Base-by-base conservation (phyloP, 2,888 invertebrate genomes). In the Norana najaformis region DNA sequence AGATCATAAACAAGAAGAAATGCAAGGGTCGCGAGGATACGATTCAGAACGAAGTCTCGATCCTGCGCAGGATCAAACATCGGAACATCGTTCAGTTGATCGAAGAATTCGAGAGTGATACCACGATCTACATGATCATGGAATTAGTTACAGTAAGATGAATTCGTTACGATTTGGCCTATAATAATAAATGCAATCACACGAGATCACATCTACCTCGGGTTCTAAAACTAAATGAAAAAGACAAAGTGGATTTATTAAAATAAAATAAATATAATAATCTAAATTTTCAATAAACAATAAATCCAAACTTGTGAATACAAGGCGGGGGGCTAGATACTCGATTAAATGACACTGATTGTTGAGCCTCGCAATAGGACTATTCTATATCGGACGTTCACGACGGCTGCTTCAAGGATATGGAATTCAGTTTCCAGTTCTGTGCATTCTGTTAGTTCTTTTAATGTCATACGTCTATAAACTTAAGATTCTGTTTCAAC, bases 1-100 rank as follows among this genome's bases (percentile, higher is more conserved):
- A 99, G 96, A 97, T 99, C 91, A 98, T 99, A 93, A 98, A 98
- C 95, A 99, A 98, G 95, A 97, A 97, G 91, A 98, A 98, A 39
- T 98, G 98, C 95, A 97, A 97, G 95, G 98, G 98, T 2, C 91
- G 94, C 95, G 96, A 96, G 93, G 96, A 96, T 91, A 96, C 97
- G 96, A 96, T 97, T 89, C 96, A 96, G 92, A 97, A 96, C 93
- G 97, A 98, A 96, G 97, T 98, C n/a, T 96, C 97, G 91, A 98
- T 99, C 92, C 96, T 99, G 95, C 96, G 97, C 93, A 97, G 97
- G 95, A 96, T 99, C 89, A 96, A 97, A 93, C 98, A 99, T 96
- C 97, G 97, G 36, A 97, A 99, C 95, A 98, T 99, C 93, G 98
- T 99, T 93, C 97, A 97, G 91, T 96, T 99, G 92, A 96, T 98